Percentiles rank a stretch among this genome's conserved stretches.
Evolutionary conservation across 2,888 invertebrate genomes (phyloP).

Genomic region (Ophion slaviceki): DNA sequence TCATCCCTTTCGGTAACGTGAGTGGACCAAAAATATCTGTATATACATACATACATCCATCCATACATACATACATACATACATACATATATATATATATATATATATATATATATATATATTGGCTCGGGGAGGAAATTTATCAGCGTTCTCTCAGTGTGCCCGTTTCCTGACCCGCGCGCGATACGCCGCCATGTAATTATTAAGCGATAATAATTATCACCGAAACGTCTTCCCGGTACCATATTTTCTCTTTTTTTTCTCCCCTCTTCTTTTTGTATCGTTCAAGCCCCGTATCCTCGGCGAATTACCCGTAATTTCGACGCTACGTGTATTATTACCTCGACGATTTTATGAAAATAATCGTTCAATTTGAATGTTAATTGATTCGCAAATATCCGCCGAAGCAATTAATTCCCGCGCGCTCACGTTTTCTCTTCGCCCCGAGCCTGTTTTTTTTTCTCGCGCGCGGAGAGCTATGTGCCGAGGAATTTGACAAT

Average conservation of each 20-base stretch:
- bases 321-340: constrained; percentile 9
- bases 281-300: background rate
- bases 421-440: background rate
- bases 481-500: background rate
- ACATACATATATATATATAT: constrained; percentile 15
- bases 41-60: too few species aligned
- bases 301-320: constrained; percentile 38
- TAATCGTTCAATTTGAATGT: constrained; percentile 26
- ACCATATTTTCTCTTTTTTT: too few species aligned
- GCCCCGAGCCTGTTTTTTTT: too few species aligned
- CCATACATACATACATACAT: too few species aligned
- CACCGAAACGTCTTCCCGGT: constrained; percentile 31
- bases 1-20: constrained; percentile 60
- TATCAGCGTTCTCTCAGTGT: constrained; percentile 51
- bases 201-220: constrained; percentile 65
- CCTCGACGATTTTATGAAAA: constrained; percentile 19
- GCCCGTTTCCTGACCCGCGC: constrained; percentile 15
- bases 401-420: background rate
- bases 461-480: background rate
- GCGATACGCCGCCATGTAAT: constrained; percentile 61
- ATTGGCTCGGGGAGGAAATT: constrained; percentile 37
- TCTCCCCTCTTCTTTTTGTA: background rate
- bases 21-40: constrained; percentile 24
- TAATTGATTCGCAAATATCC: constrained; percentile 32
- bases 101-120: background rate